Evolutionary conservation across 2,888 invertebrate species (phyloP), one percentile per base, ranked within the genome.

Genomic region (Mantis religiosa): DNA sequence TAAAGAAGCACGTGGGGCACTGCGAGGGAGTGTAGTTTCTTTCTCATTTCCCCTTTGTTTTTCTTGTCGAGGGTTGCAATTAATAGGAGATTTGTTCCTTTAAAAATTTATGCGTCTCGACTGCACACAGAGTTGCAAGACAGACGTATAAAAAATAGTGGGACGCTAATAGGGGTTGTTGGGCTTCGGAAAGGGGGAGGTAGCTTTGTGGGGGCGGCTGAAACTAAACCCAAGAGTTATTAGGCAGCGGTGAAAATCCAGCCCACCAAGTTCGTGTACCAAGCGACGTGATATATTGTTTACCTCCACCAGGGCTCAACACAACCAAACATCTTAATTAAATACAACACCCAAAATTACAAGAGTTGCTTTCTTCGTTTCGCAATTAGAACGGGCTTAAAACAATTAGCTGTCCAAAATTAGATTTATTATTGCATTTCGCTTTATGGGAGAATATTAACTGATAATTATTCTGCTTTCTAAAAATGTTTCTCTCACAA

Each of bases 121-220:
- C 54, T 71, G 54, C 54, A 71, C 54, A 2, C 54, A 71, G 8
- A 71, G 28, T 81, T 12, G 20, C 71, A 25, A 86, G 54, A 54
- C 54, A 54, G 54, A 54, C 54, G 6, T 81, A 27, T 54, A 81
- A 86, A 85, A 86, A 86, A 86, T 81, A 28, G 30, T 28, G 20
- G 86, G 86, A 86, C 86, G 86, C 41, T 86, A 86, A 86, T 81
- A 86, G 81, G 86, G 86, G 54, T 86, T 86, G 86, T 86, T 86
- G 81, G 54, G 54, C 14, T 47, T 54, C 15, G 54, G 54, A 71
- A 71, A 47, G 54, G 85, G 54, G 54, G n/a, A 81, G 86, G 7
- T 71, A 27, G 71, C 28, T 85, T 84, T 15, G 34, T 84, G n/a
- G 25, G 41, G 27, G 27, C 14, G 84, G n/a, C 25, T 30, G 30